Evolutionary conservation across 2,797 vertebrate species (phyloP).

Genomic region (Allobates femoralis): DNA sequence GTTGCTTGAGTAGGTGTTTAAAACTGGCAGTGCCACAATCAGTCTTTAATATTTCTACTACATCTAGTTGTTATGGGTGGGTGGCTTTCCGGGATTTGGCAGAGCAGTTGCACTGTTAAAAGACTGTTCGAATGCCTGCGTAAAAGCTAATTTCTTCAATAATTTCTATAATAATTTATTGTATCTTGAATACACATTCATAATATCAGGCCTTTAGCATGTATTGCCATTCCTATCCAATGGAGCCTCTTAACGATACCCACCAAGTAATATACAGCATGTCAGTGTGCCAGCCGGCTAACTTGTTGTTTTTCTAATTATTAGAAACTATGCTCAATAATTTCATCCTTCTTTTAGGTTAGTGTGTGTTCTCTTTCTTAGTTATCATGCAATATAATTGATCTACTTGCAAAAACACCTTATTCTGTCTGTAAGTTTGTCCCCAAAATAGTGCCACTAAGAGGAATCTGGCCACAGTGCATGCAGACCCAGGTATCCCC

Average conservation of each 20-base stretch:
- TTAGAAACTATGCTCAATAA: neutral
- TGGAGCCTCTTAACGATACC: too few species aligned
- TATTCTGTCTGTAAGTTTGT: too few species aligned
- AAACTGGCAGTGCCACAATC: slow-evolving; percentile 15
- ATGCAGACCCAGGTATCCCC: too few species aligned
- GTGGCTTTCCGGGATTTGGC: slow-evolving; percentile 23
- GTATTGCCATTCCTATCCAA: neutral
- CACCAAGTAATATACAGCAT: neutral
- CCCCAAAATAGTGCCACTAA: too few species aligned
- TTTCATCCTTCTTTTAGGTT: neutral
- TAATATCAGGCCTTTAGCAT: neutral
- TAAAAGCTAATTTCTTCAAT: slow-evolving; percentile 17
- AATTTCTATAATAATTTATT: neutral
- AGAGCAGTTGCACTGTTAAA: slow-evolving; percentile 3
- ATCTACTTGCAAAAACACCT: too few species aligned
- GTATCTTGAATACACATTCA: slow-evolving; percentile 1
- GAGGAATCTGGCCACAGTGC: too few species aligned
- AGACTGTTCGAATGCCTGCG: slow-evolving; percentile 20
- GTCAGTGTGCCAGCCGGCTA: neutral
- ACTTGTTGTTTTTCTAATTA: neutral
- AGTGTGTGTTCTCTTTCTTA: neutral
- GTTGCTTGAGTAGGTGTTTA: slow-evolving; percentile 47
- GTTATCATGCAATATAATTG: too few species aligned
- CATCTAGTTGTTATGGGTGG: slow-evolving; percentile 32
- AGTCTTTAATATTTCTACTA: slow-evolving; percentile 35